Evolutionary conservation across 2,797 vertebrate species (phyloP), one percentile per base, ranked within the genome.

Genomic region (Rachycentron canadum): DNA sequence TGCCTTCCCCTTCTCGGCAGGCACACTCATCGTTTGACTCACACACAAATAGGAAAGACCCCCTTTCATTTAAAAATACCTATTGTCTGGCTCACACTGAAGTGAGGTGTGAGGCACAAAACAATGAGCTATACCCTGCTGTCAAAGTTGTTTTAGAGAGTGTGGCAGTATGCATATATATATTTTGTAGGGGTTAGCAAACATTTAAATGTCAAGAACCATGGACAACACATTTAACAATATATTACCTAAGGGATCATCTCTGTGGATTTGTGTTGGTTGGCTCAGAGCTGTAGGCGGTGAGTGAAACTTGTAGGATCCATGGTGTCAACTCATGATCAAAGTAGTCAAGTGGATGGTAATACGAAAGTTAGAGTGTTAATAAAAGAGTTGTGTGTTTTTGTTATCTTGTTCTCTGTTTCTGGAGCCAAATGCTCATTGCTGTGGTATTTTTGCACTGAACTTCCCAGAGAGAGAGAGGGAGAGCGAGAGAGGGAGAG

Each of bases 21-120:
- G 75, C 86, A 87, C 91, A 90, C 86, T 94, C 93, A 94, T 86
- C 73, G 68, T 69, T 93, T 94, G 91, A 93, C 89, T 93, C 93
- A 94, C 34, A 4, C 63, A 57, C 58, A 77, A 57, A 58, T 40
- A 86, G 82, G 77, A 90, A 92, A 88, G 83, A 82, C 85, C 87
- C 88, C 40, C 49, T 82, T 93, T 83, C 74, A 85, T 91, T 89
- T 84, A 30, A 64, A 89, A 91, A 93, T 92, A 84, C 92, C 89
- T 72, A 82, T 87, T 91, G 88, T 90, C 81, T 90, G 84, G 58
- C 86, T 93, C 92, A 93, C 62, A 14, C 25, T 3, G 34, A 66
- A 78, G 66, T 53, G 66, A 86, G 73, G 74, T 65, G 59, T 38
- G 66, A 74, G 47, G 59, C 61, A 50, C 77, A 82, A 85, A 83